Conservation (phyloP, 1,140 invertebrate species). For the Oreohelix idahoensis region DNA sequence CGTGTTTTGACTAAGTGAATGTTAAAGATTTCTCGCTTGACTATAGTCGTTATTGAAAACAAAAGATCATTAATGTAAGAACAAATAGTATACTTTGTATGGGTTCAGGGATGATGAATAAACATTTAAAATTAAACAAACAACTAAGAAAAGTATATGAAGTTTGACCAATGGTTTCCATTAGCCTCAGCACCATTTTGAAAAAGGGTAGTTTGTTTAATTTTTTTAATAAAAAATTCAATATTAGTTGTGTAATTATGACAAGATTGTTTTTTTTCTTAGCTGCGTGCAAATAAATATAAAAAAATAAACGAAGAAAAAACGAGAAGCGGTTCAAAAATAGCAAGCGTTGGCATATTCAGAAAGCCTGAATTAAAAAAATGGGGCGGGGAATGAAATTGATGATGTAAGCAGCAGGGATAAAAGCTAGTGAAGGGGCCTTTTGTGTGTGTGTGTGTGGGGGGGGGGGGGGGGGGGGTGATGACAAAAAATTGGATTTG, state of each 20-base stretch:
- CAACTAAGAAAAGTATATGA: slow-evolving; percentile 3
- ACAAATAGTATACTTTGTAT: neutral
- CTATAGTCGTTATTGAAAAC: neutral
- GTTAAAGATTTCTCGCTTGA: neutral
- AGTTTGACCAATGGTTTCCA: slow-evolving; percentile 27
- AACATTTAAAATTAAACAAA: neutral
- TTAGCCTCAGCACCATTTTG: slow-evolving; percentile 33
- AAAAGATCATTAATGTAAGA: neutral
- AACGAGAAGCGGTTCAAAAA: too few relatives aligned
- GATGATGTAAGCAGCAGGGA: too few relatives aligned
- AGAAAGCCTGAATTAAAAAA: neutral
- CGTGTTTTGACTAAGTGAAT: neutral
- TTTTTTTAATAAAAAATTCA: neutral
- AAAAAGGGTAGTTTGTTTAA: slow-evolving; percentile 1
- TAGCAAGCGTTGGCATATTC: neutral
- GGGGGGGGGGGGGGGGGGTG: too few relatives aligned
- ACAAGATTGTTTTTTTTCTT: neutral
- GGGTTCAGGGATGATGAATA: neutral
- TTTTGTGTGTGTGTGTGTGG: too few relatives aligned
- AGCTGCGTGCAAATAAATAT: neutral
- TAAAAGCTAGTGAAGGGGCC: too few relatives aligned
- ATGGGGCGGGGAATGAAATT: too few relatives aligned
- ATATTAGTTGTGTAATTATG: neutral
- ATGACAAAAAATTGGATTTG: too few relatives aligned
- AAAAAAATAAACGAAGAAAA: neutral